Evolutionary conservation across 2,797 vertebrate species (phyloP), one percentile per base, ranked within the genome.

Genomic region (Fratercula arctica): DNA sequence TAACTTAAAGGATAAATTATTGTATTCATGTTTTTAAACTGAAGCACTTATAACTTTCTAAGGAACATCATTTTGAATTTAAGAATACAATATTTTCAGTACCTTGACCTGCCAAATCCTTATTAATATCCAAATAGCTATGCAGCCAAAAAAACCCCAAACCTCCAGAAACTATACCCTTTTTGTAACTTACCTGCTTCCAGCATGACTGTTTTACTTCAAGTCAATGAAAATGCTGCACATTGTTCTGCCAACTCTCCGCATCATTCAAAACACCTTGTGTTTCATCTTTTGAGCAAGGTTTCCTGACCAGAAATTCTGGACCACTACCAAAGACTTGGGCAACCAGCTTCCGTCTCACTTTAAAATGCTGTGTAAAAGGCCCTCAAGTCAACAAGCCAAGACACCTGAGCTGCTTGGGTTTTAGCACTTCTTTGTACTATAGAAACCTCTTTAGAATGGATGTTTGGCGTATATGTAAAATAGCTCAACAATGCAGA

Each of bases 1-100:
- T 98, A 96, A 95, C 86, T 97, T 98, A 97, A 97, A 95, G 66
- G 89, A 79, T 97, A 98, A 97, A 95, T 96, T 93, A 97, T 92
- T 97, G 68, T 96, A 89, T 96, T 92, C 95, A 19, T 88, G 69
- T 97, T 97, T 90, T 97, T 95, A 96, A 96, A 94, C 77, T 87
- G 85, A 96, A 96, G 91, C 96, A 97, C 92, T 96, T 97, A 96
- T 28, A 87, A 76, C 64, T 97, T 83, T 95, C 84, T 97, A 93
- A 97, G 61, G 79, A 98, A 92, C 77, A 80, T 86, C 72, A 53
- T 96, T 96, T 66, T 90, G 85, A 95, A 70, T 97, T 95, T 96
- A 90, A 97, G 89, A 95, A 93, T 93, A 90, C 82, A 96, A 7
- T 95, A 96, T 97, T 98, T 95, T 97, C 90, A 95, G 46, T 97